A percentile compares a stretch with the other conserved stretches of the same genome.
phyloP scores from a whole-genome alignment of 2,888 invertebrate genomes.

The Ditula angustiorana region DNA sequence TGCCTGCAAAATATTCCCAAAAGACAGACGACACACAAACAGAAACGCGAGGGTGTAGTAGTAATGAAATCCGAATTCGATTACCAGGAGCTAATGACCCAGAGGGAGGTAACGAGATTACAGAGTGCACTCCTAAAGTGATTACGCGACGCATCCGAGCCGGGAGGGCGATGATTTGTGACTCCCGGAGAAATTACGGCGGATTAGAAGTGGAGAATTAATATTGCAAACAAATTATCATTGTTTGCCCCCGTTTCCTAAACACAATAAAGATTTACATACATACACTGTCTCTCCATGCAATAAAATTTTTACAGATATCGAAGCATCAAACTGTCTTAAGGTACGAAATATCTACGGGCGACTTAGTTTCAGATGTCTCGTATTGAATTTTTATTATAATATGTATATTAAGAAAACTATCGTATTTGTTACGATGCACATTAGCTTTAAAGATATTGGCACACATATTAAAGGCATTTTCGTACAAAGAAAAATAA shows the following conservation, averaged over 20 bases:
- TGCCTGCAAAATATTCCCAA: slow-evolving; percentile 41
- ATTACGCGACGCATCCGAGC: slow-evolving; percentile 59
- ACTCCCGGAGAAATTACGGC: slow-evolving; percentile 35
- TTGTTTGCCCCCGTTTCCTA: background rate
- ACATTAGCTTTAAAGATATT: no score
- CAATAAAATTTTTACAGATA: no score
- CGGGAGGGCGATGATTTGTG: slow-evolving; percentile 59
- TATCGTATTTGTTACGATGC: no score
- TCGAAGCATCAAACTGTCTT: no score
- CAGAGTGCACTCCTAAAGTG: slow-evolving; percentile 60
- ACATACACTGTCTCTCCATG: no score
- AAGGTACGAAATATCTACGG: no score
- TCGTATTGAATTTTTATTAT: no score
- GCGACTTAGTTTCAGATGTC: no score
- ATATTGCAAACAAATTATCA: slow-evolving; percentile 38
- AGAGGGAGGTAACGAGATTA: slow-evolving; percentile 64
- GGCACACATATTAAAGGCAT: no score
- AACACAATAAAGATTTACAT: background rate
- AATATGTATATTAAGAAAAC: no score
- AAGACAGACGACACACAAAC: slow-evolving; percentile 46
- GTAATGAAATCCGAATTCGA: slow-evolving; percentile 76
- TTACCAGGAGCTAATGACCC: slow-evolving; percentile 69
- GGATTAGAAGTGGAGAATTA: slow-evolving; percentile 19
- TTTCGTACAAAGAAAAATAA: no score
- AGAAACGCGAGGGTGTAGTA: slow-evolving; percentile 51